These are phyloP conservation scores for Drosophila truncata DNA, from an alignment of 1,140 invertebrate genomes.

Conservation along the genomic window DNA sequence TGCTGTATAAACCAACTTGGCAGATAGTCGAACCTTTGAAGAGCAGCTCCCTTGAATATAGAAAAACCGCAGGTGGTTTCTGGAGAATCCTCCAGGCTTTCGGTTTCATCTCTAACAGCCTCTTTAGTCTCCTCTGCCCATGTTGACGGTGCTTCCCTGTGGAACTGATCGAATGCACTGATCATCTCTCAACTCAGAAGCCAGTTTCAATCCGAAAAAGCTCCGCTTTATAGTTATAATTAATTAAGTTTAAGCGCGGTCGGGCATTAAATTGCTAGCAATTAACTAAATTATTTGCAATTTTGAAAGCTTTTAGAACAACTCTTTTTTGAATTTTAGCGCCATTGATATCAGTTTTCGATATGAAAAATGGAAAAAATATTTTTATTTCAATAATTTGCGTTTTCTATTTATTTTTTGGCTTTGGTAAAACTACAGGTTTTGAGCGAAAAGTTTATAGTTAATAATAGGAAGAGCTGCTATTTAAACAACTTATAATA, in stretches of 20 bases:
- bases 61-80: conserved; percentile 89
- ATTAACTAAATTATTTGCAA: not conserved
- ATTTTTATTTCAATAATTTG: too few species aligned
- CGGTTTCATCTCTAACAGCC: not conserved
- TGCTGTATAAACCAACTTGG: too few species aligned
- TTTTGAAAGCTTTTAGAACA: too few species aligned
- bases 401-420: too few species aligned
- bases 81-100: conserved; percentile 50
- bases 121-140: conserved; percentile 20
- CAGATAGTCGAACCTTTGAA: conserved; percentile 46
- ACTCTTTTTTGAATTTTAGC: too few species aligned
- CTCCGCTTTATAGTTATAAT: not conserved
- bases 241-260: not conserved
- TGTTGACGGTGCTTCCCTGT: not conserved
- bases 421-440: too few species aligned
- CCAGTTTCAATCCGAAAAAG: not conserved
- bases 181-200: conserved; percentile 1
- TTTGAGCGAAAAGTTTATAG: too few species aligned
- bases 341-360: too few species aligned
- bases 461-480: too few species aligned
- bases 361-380: too few species aligned
- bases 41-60: conserved; percentile 82
- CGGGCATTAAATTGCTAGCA: not conserved
- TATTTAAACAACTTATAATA: too few species aligned
- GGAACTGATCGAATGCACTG: conserved; percentile 18